Evolutionary conservation across 2,113 vertebrate species (phyloP), one percentile per base, ranked within the genome.

Genomic region (Silurus asotus): DNA sequence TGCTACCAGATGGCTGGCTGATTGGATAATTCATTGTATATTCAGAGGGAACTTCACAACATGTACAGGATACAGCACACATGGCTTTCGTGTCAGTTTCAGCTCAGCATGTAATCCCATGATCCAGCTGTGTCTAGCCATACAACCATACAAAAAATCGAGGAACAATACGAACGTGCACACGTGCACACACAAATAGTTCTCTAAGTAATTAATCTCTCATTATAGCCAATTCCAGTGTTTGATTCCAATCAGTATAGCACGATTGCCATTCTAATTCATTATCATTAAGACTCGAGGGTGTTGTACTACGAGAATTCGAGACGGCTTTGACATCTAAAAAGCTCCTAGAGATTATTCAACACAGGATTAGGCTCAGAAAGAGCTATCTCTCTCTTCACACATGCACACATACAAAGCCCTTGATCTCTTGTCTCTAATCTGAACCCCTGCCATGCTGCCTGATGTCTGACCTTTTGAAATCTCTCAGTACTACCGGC

Each of bases 401-500:
- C 20, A 86, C 84, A 67, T 82, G 67, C 82, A 76, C 61, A 81
- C 86, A 61, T 75, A 70, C 28, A 37, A 11, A 53, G 48, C 56
- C 58, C 19, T 81, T 75, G 78, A 81, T 88, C 87, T 85, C 48
- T 85, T 81, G 77, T 82, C 70, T 69, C 59, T 81, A 84, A 88
- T 88, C 87, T 62, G 28, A 64, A 67, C 77, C 78, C 78, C 77
- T 88, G 83, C 48, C 2, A 82, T 51, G 28, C 69, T 74, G 45
- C 87, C 87, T 48, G 59, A 84, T 84, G 76, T 81, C 86, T 86
- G 85, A 88, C 84, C 81, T 87, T 84, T 85, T 72, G 59, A 86
- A 86, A 74, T 86, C 56, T 74, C 81, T 17, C 45, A n/a, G 8
- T 56, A 56, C 28, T 81, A 5, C 28, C 48, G 8, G 20, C 3